phyloP scores from a whole-genome alignment of 2,888 invertebrate genomes.

The Acrobasis repandana region DNA sequence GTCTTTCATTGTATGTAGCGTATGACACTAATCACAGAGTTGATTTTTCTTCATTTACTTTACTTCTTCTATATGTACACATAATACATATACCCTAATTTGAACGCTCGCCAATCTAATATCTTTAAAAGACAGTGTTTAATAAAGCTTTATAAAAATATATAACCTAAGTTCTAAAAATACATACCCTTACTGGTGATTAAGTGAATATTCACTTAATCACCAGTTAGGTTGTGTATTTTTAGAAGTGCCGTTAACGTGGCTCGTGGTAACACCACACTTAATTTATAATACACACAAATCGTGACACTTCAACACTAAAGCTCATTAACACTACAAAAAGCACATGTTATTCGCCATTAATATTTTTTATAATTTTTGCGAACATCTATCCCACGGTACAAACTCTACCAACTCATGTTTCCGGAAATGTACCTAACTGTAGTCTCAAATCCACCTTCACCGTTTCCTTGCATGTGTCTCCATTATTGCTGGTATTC shows the following conservation, averaged over 20 bases:
- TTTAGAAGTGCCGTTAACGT: background rate
- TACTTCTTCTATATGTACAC: background rate
- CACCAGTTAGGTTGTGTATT: background rate
- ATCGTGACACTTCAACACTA: conserved; percentile 25
- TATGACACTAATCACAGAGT: too few relatives aligned
- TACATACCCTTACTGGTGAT: background rate
- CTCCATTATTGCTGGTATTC: conserved; percentile 30
- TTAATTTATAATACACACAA: conserved; percentile 23
- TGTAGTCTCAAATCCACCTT: conserved; percentile 25
- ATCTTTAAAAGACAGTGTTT: background rate
- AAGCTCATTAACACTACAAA: conserved; percentile 12
- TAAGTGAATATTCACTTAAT: background rate
- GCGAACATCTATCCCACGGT: conserved; percentile 18
- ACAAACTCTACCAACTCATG: background rate
- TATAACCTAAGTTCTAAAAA: too few relatives aligned
- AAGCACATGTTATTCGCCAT: background rate
- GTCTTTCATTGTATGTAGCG: background rate
- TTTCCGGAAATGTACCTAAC: conserved; percentile 25
- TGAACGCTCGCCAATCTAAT: background rate
- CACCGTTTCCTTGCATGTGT: conserved; percentile 36
- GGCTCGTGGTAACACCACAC: conserved; percentile 3
- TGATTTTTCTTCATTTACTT: too few relatives aligned
- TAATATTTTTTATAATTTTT: conserved; percentile 10
- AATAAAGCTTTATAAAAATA: background rate
- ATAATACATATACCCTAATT: background rate